Conservation (phyloP, 2,113 vertebrate genomes). For the Seriola quinqueradiata region DNA sequence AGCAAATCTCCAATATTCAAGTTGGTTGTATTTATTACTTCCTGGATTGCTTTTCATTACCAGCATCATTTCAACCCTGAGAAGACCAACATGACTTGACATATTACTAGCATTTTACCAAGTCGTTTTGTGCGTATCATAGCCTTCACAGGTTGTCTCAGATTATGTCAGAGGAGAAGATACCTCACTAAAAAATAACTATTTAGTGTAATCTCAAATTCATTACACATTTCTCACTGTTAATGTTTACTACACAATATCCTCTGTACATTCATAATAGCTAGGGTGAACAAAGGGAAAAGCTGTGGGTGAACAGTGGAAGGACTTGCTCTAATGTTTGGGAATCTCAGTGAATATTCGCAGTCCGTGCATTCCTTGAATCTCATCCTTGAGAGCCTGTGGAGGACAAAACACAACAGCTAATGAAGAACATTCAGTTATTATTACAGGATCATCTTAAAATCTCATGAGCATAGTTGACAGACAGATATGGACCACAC, state of each 20-base stretch:
- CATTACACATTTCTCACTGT: constrained; percentile 35
- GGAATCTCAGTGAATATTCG: constrained; percentile 86
- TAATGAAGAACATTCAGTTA: not conserved
- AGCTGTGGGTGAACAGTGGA: not conserved
- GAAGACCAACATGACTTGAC: constrained; percentile 21
- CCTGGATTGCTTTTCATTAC: not conserved
- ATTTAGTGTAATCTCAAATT: constrained; percentile 16
- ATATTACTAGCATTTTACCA: not conserved
- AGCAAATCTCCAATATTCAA: not conserved
- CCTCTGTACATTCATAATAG: constrained; percentile 19
- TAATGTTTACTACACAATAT: constrained; percentile 20
- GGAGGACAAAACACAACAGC: constrained; percentile 33
- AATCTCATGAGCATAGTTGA: not conserved
- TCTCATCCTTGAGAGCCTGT: constrained; percentile 87
- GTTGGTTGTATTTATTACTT: not conserved
- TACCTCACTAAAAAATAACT: constrained; percentile 8
- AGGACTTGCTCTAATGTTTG: constrained; percentile 63
- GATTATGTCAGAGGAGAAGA: constrained; percentile 21
- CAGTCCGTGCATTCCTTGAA: constrained; percentile 87
- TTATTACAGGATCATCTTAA: not conserved
- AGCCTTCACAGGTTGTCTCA: constrained; percentile 49
- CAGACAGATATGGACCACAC: not conserved
- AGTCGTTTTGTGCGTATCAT: constrained; percentile 73
- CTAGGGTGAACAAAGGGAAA: constrained; percentile 3
- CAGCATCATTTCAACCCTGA: constrained; percentile 33